Evolutionary conservation across 2,113 vertebrate genomes (phyloP).

Genomic region (Microcebus murinus): DNA sequence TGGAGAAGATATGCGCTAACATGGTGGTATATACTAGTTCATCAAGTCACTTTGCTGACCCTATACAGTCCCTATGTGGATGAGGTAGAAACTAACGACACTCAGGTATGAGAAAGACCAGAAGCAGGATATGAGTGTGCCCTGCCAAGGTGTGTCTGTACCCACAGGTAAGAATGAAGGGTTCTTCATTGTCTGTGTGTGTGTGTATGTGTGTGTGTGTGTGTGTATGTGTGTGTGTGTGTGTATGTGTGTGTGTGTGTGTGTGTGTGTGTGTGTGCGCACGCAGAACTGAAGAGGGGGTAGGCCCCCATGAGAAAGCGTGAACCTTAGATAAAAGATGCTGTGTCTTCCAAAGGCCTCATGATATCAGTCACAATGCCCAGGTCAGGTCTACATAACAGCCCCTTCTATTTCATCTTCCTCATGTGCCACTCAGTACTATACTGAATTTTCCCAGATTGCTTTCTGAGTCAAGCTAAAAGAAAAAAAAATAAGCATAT

Average conservation of each 20-base stretch:
- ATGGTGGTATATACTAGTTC: background rate
- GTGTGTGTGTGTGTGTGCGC: too few relatives aligned
- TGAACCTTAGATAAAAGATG: background rate
- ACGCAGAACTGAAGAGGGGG: fast-evolving
- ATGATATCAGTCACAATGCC: background rate
- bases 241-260: background rate
- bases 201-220: too few relatives aligned
- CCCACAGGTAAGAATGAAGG: background rate
- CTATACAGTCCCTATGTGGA: background rate
- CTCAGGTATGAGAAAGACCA: background rate
- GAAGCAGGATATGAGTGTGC: background rate
- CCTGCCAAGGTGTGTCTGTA: background rate
- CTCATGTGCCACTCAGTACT: background rate
- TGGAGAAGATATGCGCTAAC: background rate
- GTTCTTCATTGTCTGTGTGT: background rate
- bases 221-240: background rate
- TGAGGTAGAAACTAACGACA: background rate
- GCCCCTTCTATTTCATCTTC: background rate
- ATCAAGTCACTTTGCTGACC: background rate
- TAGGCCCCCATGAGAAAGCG: background rate
- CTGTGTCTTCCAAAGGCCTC: background rate
- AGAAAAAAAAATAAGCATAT: background rate
- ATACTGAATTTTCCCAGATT: background rate
- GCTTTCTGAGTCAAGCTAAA: background rate
- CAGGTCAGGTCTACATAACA: background rate